A percentile compares a stretch with the other conserved stretches of the same genome.
Conservation (phyloP, 2,113 vertebrate species). For the Bufo gargarizans region DNA sequence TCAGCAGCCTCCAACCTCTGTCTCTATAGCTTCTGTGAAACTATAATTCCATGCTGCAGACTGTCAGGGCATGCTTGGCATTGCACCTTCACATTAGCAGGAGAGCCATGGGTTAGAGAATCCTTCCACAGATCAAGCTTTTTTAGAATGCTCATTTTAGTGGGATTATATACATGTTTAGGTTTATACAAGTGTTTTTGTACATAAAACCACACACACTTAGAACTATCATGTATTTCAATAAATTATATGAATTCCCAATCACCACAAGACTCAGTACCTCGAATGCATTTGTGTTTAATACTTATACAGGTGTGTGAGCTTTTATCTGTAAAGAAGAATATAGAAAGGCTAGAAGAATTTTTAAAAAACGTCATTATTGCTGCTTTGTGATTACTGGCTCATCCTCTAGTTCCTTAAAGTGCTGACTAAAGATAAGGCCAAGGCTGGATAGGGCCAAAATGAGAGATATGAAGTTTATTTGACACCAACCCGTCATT, state of each 20-base stretch:
- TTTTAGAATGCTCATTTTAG: neutral
- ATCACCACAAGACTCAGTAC: neutral
- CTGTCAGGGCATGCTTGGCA: neutral
- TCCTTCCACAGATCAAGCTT: neutral
- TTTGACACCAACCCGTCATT: neutral
- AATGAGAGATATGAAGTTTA: neutral
- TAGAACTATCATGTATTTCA: conserved; percentile 18
- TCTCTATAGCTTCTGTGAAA: neutral
- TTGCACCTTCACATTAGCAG: neutral
- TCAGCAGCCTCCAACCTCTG: neutral
- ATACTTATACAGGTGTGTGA: neutral
- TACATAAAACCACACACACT: conserved; percentile 50
- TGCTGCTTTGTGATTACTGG: neutral
- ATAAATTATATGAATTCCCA: conserved; percentile 2
- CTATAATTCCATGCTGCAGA: neutral
- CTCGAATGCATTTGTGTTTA: neutral
- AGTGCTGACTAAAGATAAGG: neutral
- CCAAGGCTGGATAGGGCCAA: neutral
- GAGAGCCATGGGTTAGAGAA: neutral
- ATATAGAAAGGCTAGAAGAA: neutral
- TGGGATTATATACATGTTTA: conserved; percentile 12
- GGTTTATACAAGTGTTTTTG: conserved; percentile 2
- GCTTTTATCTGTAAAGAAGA: neutral
- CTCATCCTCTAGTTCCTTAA: neutral
- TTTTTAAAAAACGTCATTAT: neutral